Evolutionary conservation across 2,113 vertebrate genomes (phyloP).

Genomic region (Pycnonotus jocosus): DNA sequence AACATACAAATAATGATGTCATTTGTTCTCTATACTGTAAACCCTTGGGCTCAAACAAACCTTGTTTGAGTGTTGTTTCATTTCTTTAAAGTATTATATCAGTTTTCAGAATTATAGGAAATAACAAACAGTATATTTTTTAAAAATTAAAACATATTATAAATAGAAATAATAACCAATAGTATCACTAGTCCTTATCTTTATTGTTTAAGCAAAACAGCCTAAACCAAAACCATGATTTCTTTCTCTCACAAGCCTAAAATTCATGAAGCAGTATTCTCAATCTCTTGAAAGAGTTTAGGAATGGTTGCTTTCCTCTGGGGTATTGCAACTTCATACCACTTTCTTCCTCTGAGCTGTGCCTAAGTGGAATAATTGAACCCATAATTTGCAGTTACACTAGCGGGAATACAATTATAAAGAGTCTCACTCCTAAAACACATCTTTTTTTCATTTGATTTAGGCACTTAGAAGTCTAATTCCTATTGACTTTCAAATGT

Average conservation of each 20-base stretch:
- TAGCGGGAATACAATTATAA: slow-evolving; percentile 60
- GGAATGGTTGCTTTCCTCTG: slow-evolving; percentile 21
- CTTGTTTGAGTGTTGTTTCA: background rate
- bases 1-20: background rate
- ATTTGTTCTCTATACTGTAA: background rate
- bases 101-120: background rate
- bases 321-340: slow-evolving; percentile 51
- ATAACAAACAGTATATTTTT: background rate
- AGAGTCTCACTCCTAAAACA: slow-evolving; percentile 60
- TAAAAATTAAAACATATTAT: accelerated
- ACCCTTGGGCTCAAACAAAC: background rate
- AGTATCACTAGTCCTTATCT: background rate
- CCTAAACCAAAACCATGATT: background rate
- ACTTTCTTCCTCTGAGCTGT: slow-evolving; percentile 60
- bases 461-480: slow-evolving; percentile 60
- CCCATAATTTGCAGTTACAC: slow-evolving; percentile 62
- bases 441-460: slow-evolving; percentile 59
- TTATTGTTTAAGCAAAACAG: background rate
- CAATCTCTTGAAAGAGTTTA: slow-evolving; percentile 35
- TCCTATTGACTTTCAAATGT: slow-evolving; percentile 64
- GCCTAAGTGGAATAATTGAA: slow-evolving; percentile 59
- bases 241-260: background rate
- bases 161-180: background rate
- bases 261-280: slow-evolving; percentile 8
- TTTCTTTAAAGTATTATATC: background rate